Evolutionary conservation across 2,797 vertebrate genomes (phyloP), one percentile per base, ranked within the genome.

Genomic region (Bucorvus abyssinicus): DNA sequence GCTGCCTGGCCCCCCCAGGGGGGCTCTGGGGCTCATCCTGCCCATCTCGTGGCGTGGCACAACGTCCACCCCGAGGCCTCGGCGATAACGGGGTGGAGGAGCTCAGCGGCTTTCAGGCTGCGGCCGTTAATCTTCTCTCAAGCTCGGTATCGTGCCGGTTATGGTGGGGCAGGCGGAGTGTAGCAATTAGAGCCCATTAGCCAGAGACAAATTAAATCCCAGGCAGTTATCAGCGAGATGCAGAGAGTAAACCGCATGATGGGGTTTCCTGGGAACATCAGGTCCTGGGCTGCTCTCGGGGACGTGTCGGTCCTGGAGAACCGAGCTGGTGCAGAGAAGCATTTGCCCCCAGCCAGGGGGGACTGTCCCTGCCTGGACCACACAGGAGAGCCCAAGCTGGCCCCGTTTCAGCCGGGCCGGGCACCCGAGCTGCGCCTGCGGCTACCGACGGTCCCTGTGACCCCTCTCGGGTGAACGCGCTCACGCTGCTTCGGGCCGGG

Each of bases 131-230:
- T 56, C 67, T 34, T 32, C 22, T 50, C 38, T 64, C 23, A 18
- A 2, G 20, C 57, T 83, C 65, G 5, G 0, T 2, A 7, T 21
- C 7, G 0, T 2, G 5, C 20, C 0, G 3, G 45, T 44, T 27
- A 32, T 0, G 2, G 32, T 7, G 52, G 57, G 57, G 45, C 23
- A 29, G 34, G 78, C 32, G 5, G 38, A 23, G 6, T 12, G 67
- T 8, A 34, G 63, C 57, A 76, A 86, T 86, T 69, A 78, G n/a
- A 70, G 30, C 70, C n/a, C 73, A 60, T 85, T 84, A 94, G 6
- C 47, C 42, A 5, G 68, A 30, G 77, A 30, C 15, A 16, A 52
- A 57, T 67, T 9, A 63, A 91, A 79, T 53, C 38, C 53, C 53
- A 14, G 57, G 56, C 6, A 8, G 49, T 57, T 71, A 63, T 38